Evolutionary conservation across 2,113 vertebrate species (phyloP).

Genomic region (Ophthalmolycus amberensis): DNA sequence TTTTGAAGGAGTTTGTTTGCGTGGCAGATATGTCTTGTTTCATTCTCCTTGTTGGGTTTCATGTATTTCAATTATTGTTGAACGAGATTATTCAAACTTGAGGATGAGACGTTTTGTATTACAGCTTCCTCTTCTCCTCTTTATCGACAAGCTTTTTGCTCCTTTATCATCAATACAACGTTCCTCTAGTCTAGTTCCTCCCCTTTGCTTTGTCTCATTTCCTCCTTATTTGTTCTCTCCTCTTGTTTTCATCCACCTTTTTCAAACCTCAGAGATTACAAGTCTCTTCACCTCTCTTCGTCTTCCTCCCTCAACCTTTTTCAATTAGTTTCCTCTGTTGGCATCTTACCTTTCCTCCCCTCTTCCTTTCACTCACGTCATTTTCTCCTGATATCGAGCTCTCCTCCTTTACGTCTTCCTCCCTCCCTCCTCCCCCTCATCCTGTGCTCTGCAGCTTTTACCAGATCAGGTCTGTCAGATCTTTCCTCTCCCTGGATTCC

Average conservation of each 20-base stretch:
- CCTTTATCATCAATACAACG: neutral
- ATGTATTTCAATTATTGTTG: neutral
- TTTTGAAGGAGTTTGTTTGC: conserved; percentile 4
- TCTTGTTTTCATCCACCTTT: neutral
- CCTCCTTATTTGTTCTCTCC: neutral
- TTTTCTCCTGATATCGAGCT: conserved; percentile 34
- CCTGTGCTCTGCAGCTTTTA: conserved; percentile 26
- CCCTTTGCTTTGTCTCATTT: neutral
- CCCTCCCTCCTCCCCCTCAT: neutral
- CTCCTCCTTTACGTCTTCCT: neutral
- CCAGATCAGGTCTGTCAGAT: conserved; percentile 61
- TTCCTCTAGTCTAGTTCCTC: neutral
- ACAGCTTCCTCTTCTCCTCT: too few relatives aligned
- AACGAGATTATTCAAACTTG: neutral
- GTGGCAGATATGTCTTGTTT: neutral
- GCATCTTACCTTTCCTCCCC: neutral
- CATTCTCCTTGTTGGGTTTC: neutral
- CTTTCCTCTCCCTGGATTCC: conserved; percentile 52
- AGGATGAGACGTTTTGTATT: neutral
- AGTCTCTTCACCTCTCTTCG: neutral
- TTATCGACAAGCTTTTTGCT: neutral
- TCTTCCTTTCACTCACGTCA: conserved; percentile 8
- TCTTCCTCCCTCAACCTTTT: too few relatives aligned
- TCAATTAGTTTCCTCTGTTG: neutral
- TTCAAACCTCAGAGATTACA: neutral